A percentile compares a stretch with the other conserved stretches of the same genome.
These are phyloP conservation scores for Lysandra coridon DNA, from an alignment of 2,888 invertebrate species.

Conservation along the genomic window DNA sequence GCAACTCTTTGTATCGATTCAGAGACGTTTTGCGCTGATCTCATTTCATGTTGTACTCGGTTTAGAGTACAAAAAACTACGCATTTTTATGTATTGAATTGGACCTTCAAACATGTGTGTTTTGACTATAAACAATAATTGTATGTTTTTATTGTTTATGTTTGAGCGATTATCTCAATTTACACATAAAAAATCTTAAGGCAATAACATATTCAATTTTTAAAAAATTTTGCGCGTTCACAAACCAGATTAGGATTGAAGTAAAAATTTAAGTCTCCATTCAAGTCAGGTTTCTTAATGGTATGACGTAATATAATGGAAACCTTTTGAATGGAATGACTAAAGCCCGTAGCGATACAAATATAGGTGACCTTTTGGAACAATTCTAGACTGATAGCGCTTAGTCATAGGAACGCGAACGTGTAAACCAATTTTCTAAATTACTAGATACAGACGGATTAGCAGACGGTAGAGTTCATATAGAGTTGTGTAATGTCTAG, in stretches of 20 bases:
- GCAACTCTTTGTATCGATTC: not conserved
- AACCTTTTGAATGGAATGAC: constrained; percentile 3
- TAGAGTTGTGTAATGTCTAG: too few species aligned
- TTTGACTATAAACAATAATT: too few species aligned
- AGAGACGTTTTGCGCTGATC: constrained; percentile 1
- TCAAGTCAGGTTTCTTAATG: not conserved
- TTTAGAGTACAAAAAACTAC: too few species aligned
- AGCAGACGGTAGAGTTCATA: not conserved
- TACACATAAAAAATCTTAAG: too few species aligned
- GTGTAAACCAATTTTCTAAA: constrained; percentile 6
- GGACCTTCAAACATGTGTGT: not conserved
- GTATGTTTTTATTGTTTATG: not conserved
- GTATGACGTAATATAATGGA: constrained; percentile 7
- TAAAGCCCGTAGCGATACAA: constrained; percentile 2
- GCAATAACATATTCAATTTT: too few species aligned
- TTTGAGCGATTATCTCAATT: too few species aligned
- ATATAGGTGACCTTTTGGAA: not conserved
- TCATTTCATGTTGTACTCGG: not conserved
- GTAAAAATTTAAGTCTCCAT: not conserved
- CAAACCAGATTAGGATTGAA: not conserved
- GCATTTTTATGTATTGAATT: too few species aligned
- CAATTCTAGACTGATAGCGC: constrained; percentile 2
- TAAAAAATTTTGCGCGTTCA: not conserved
- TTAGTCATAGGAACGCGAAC: not conserved
- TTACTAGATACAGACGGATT: not conserved